Evolutionary conservation across 2,797 vertebrate species (phyloP).

Genomic region (Enteromius viviparus): DNA sequence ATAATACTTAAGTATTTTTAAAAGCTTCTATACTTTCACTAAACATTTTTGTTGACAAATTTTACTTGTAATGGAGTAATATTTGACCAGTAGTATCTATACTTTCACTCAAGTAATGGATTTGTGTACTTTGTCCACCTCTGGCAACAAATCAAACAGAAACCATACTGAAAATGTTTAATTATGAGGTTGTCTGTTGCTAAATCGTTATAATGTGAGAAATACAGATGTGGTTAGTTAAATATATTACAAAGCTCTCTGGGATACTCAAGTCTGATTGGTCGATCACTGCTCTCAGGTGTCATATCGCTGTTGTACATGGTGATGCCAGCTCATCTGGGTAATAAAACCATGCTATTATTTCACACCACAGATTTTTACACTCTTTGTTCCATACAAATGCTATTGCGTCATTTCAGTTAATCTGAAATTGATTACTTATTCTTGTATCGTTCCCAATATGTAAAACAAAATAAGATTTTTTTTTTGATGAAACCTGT

Average conservation of each 20-base stretch:
- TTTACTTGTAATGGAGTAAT: no score
- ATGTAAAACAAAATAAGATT: background rate
- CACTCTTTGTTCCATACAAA: background rate
- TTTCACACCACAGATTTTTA: background rate
- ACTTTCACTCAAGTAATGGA: no score
- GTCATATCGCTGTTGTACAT: background rate
- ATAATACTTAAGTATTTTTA: no score
- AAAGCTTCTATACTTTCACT: no score
- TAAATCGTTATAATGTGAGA: slow-evolving; percentile 1
- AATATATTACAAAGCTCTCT: background rate
- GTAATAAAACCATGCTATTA: background rate
- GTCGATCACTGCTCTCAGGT: background rate
- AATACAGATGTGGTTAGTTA: background rate
- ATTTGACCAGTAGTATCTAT: no score
- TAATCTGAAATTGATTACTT: no score
- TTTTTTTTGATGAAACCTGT: no score
- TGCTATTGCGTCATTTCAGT: background rate
- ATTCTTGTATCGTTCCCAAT: no score
- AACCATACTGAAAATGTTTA: background rate
- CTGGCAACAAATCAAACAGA: slow-evolving; percentile 3
- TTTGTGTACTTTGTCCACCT: no score
- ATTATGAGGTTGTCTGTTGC: background rate
- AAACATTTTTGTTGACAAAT: no score
- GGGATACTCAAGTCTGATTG: background rate
- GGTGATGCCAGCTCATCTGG: background rate